Evolutionary conservation across 2,797 vertebrate genomes (phyloP), one percentile per base, ranked within the genome.

Genomic region (Bradypodion ventrale): DNA sequence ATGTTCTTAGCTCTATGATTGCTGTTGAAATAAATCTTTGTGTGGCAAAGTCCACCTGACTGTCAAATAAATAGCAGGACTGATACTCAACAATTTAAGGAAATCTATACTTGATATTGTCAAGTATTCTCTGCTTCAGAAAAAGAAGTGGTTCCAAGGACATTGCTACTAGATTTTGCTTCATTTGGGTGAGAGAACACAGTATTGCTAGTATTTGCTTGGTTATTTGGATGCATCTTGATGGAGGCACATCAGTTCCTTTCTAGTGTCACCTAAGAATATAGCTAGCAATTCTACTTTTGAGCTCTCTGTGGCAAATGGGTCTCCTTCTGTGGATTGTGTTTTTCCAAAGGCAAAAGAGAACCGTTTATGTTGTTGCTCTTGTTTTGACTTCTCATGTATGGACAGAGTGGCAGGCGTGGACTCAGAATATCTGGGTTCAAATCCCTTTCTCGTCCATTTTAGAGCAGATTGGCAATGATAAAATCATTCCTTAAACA

Each of bases 21-120:
- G 87, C 83, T 84, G 83, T 70, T 83, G 90, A 92, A 87, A 90
- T 92, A 93, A 94, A 94, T 93, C 89, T 74, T 84, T 65, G 83
- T 75, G 65, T 56, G 87, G 82, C 90, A 90, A 87, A 87, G 40
- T 88, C 84, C n/a, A 80, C 85, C 90, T 77, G 87, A 83, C 83
- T 87, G 87, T 88, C 83, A 93, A 89, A 63, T 85, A 94, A 93
- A 92, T 90, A 92, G 83, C 81, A 87, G 62, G 74, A 89, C 90
- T 88, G 87, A 83, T 88, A 52, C 81, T 78, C 40, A 49, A 8
- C 87, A 86, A 92, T 87, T 93, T 85, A 84, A n/a, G 73, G 75
- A 78, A 84, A 92, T 84, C 89, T 79, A 75, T 84, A 72, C 68
- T 75, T 84, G 40, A 83, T 90, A 88, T 82, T 62, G 65, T 52